Conservation (phyloP, 2,113 vertebrate genomes). For the Sorex araneus region DNA sequence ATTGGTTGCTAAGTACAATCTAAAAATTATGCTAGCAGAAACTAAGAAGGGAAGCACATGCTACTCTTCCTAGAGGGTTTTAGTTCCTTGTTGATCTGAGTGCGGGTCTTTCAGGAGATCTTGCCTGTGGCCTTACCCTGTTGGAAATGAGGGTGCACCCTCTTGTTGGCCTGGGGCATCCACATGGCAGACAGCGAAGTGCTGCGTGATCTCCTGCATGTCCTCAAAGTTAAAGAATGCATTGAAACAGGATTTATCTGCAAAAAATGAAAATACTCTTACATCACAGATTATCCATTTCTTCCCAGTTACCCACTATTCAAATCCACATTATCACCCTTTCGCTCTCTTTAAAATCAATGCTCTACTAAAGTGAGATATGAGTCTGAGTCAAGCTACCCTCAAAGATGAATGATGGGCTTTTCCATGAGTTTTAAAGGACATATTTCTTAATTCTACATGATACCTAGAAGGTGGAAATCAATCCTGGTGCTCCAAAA, state of each 20-base stretch:
- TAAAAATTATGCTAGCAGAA: neutral
- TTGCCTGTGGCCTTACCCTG: slow-evolving; percentile 89
- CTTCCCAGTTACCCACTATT: neutral
- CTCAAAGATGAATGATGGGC: neutral
- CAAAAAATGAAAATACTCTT: slow-evolving; percentile 64
- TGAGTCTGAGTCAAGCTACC: neutral
- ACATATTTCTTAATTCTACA: slow-evolving; percentile 37
- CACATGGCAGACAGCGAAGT: slow-evolving; percentile 97
- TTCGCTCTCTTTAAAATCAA: slow-evolving; percentile 23
- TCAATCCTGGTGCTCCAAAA: neutral
- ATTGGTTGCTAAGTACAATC: neutral
- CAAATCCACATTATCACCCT: neutral
- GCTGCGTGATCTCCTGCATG: slow-evolving; percentile 97
- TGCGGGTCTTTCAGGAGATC: neutral
- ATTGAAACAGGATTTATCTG: slow-evolving; percentile 99
- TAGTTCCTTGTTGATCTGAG: neutral
- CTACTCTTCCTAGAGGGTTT: neutral
- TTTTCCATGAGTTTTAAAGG: neutral
- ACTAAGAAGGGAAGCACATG: neutral
- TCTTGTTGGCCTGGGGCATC: slow-evolving; percentile 98
- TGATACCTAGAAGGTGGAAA: slow-evolving; percentile 17
- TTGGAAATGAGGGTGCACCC: slow-evolving; percentile 93
- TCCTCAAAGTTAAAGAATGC: slow-evolving; percentile 98
- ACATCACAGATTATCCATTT: neutral
- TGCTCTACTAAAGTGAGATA: slow-evolving; percentile 6